Evolutionary conservation across 2,113 vertebrate genomes (phyloP).

Genomic region (Oncorhynchus tshawytscha): DNA sequence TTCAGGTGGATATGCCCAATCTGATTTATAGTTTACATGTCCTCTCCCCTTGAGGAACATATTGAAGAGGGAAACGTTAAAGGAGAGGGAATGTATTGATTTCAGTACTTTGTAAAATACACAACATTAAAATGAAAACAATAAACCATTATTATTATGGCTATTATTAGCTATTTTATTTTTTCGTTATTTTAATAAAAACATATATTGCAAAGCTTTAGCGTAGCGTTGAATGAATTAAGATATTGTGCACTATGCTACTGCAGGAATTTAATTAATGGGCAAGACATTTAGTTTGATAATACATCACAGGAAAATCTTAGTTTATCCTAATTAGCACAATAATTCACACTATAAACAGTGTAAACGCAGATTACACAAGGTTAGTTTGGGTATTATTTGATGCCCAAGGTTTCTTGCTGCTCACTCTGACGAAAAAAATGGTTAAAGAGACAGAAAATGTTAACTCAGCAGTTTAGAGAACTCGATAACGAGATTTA

Average conservation of each 20-base stretch:
- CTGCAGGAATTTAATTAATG: background rate
- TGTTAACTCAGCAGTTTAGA: conserved; percentile 1
- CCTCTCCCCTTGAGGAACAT: conserved; percentile 20
- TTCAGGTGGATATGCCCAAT: conserved; percentile 37
- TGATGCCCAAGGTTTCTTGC: conserved; percentile 8
- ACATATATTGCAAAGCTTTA: background rate
- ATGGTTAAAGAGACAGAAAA: conserved; percentile 9
- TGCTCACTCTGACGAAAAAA: conserved; percentile 2
- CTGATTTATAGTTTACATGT: background rate
- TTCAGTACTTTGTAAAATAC: conserved; percentile 1
- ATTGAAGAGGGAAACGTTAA: conserved; percentile 1
- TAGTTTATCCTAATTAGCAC: too few relatives aligned
- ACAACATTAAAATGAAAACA: background rate
- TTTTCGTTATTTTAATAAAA: background rate
- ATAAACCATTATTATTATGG: conserved; percentile 33
- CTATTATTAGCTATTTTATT: conserved; percentile 9
- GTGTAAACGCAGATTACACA: conserved; percentile 18
- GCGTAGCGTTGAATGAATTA: background rate
- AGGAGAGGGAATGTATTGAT: conserved; percentile 18
- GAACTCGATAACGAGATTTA: conserved; percentile 14
- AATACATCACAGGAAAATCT: conserved; percentile 1
- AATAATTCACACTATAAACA: conserved; percentile 15
- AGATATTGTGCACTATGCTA: background rate
- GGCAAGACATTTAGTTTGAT: conserved; percentile 5
- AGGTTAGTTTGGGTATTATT: conserved; percentile 15